These are phyloP conservation scores for Vultur gryphus DNA, from an alignment of 2,797 vertebrate species.

Conservation along the genomic window DNA sequence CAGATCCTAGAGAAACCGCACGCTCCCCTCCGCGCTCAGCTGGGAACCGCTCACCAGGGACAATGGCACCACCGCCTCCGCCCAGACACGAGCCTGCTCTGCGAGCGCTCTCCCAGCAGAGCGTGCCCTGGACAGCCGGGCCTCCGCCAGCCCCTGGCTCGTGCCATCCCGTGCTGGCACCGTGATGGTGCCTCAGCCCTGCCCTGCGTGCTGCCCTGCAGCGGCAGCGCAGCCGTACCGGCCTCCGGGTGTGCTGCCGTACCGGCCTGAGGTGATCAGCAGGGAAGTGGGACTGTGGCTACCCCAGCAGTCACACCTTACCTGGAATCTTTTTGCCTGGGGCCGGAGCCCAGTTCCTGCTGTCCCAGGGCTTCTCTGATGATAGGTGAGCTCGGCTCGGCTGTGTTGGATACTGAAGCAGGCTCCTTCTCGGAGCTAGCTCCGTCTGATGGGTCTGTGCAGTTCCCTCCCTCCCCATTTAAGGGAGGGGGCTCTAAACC, in stretches of 20 bases:
- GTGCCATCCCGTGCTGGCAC: background rate
- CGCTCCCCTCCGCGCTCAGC: background rate
- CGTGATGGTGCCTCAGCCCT: rapidly evolving
- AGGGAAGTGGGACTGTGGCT: background rate
- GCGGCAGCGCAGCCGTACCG: rapidly evolving
- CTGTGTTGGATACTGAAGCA: background rate
- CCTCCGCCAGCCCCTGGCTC: background rate
- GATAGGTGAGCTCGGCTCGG: background rate
- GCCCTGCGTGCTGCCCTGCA: background rate
- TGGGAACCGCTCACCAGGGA: background rate
- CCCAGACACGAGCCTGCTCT: rapidly evolving
- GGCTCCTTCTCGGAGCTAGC: background rate
- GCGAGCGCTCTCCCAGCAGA: background rate
- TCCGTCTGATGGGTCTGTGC: background rate
- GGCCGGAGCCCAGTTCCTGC: background rate
- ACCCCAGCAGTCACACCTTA: background rate
- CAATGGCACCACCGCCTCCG: rapidly evolving
- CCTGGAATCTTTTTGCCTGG: slow-evolving; percentile 19
- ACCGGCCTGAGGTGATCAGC: background rate
- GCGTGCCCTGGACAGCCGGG: background rate
- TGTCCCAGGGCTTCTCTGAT: background rate
- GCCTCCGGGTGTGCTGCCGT: too few relatives aligned
- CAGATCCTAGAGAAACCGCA: background rate
- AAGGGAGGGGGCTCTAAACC: slow-evolving; percentile 25
- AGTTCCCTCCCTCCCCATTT: background rate